A percentile compares a stretch with the other conserved stretches of the same genome.
Conservation (phyloP, 2,113 vertebrate species). For the Phylloscopus trochilus region DNA sequence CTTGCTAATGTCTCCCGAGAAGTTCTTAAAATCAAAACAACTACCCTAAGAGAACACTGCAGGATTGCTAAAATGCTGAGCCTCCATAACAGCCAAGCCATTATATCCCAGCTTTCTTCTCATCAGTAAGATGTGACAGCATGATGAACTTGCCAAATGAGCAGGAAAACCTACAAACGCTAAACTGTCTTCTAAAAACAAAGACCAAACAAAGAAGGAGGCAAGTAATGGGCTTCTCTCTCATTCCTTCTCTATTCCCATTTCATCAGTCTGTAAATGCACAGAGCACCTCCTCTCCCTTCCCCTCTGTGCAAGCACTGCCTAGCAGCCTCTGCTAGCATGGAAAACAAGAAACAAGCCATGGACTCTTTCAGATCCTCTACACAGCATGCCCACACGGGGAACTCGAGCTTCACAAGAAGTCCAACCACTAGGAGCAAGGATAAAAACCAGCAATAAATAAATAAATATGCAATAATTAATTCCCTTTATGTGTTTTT, state of each 20-base stretch:
- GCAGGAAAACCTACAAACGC: not conserved
- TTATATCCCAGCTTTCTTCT: not conserved
- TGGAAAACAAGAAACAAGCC: slow-evolving; percentile 33
- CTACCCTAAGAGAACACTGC: not conserved
- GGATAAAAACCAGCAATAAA: not conserved
- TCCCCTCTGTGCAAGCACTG: not conserved
- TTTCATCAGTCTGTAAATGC: not conserved
- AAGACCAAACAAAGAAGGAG: not conserved
- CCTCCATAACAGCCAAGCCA: not conserved
- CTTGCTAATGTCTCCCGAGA: not conserved
- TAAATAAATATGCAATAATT: not conserved
- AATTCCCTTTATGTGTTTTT: not conserved
- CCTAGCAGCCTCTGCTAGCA: slow-evolving; percentile 5
- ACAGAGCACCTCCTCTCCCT: not conserved
- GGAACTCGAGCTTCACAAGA: not conserved
- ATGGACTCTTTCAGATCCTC: not conserved
- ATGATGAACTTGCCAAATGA: not conserved
- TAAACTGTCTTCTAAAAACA: not conserved
- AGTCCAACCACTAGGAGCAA: not conserved
- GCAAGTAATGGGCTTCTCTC: not conserved
- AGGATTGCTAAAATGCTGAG: not conserved
- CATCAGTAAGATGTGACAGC: not conserved
- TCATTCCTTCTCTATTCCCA: not conserved
- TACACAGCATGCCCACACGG: not conserved
- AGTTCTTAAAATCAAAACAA: not conserved